Evolutionary conservation across 1,140 invertebrate genomes (phyloP).

Genomic region (Battus philenor): DNA sequence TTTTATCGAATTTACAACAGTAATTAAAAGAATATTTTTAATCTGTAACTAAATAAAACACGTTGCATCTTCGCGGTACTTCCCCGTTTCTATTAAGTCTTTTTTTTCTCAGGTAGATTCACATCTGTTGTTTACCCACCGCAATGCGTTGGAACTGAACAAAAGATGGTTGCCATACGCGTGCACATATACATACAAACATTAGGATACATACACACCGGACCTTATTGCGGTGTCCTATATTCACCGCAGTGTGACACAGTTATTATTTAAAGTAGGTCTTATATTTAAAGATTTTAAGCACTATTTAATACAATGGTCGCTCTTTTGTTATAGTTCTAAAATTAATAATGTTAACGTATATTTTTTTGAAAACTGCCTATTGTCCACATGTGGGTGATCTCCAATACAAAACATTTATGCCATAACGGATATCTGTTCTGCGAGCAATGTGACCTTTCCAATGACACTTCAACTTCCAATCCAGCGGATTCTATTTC

Average conservation of each 20-base stretch:
- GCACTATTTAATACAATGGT: constrained; percentile 3
- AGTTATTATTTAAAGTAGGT: constrained; percentile 11
- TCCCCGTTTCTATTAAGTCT: neutral
- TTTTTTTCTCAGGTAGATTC: constrained; percentile 12
- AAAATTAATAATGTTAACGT: too few relatives aligned
- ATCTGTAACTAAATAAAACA: too few relatives aligned
- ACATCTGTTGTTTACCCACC: constrained; percentile 5
- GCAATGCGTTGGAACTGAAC: constrained; percentile 8
- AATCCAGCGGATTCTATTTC: too few relatives aligned
- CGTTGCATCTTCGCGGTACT: constrained; percentile 1
- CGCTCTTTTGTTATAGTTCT: neutral
- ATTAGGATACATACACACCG: constrained; percentile 1
- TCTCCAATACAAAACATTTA: too few relatives aligned
- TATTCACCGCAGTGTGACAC: constrained; percentile 10
- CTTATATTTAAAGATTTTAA: constrained; percentile 5
- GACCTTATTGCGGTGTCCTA: constrained; percentile 13
- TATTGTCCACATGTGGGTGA: too few relatives aligned
- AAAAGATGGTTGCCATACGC: constrained; percentile 9
- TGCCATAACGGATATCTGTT: too few relatives aligned
- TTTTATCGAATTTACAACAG: too few relatives aligned
- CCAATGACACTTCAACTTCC: too few relatives aligned
- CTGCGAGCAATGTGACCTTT: too few relatives aligned
- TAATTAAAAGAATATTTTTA: too few relatives aligned
- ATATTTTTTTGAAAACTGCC: too few relatives aligned
- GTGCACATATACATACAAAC: neutral